These are phyloP conservation scores for Ophioninae sp. DNA, from an alignment of 2,888 invertebrate genomes.

Conservation along the genomic window DNA sequence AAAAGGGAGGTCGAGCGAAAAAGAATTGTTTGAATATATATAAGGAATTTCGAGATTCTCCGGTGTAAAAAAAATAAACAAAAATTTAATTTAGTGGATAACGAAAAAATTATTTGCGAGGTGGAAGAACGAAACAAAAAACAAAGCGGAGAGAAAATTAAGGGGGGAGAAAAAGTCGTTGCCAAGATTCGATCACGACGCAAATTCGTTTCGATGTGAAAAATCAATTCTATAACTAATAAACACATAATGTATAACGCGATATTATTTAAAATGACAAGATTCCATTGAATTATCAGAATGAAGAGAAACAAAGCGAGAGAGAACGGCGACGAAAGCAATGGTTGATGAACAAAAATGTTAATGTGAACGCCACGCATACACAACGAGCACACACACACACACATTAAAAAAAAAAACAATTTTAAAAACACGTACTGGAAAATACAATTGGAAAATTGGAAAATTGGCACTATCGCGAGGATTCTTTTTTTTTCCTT, in stretches of 20 bases:
- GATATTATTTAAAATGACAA: conserved; percentile 73
- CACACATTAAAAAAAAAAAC: background rate
- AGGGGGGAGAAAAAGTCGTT: conserved; percentile 24
- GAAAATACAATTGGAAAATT: conserved; percentile 33
- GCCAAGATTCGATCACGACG: conserved; percentile 51
- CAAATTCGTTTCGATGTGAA: conserved; percentile 74
- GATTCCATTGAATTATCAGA: conserved; percentile 66
- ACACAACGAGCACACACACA: conserved; percentile 36
- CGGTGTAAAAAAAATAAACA: conserved; percentile 41
- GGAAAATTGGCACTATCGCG: conserved; percentile 44
- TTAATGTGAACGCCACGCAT: conserved; percentile 70
- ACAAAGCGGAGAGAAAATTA: background rate
- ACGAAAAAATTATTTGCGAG: conserved; percentile 23
- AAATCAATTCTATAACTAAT: conserved; percentile 71
- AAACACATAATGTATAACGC: conserved; percentile 76
- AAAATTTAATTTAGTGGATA: conserved; percentile 31
- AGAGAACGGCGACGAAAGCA: conserved; percentile 62
- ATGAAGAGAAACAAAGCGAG: conserved; percentile 56
- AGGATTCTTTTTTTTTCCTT: conserved; percentile 59
- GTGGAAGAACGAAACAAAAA: background rate
- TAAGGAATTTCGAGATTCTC: conserved; percentile 21
- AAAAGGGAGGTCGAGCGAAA: background rate
- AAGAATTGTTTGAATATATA: conserved; percentile 28
- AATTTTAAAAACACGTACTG: background rate
- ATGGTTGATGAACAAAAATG: conserved; percentile 61